phyloP scores from a whole-genome alignment of 2,113 vertebrate genomes.

The Syrmaticus mikado region DNA sequence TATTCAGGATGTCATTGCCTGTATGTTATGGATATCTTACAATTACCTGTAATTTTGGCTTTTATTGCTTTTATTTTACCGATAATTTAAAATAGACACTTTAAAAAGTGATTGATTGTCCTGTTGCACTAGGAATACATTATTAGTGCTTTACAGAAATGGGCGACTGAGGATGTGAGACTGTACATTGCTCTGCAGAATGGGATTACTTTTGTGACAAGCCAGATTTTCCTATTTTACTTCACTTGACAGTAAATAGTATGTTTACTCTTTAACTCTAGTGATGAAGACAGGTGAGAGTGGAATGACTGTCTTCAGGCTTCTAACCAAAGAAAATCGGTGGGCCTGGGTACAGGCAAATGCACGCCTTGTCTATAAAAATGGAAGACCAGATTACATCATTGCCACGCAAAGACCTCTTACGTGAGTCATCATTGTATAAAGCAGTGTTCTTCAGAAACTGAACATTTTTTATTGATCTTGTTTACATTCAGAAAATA shows the following conservation, averaged over 20 bases:
- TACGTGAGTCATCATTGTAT: conserved; percentile 74
- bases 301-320: conserved; percentile 87
- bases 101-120: not conserved
- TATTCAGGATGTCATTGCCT: not conserved
- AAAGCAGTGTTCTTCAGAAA: not conserved
- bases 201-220: not conserved
- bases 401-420: conserved; percentile 86
- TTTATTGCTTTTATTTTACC: not conserved
- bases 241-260: not conserved
- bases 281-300: conserved; percentile 92
- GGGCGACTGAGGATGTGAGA: not conserved
- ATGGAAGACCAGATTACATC: conserved; percentile 87
- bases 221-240: not conserved
- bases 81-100: not conserved
- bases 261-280: conserved; percentile 54
- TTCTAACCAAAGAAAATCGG: conserved; percentile 84
- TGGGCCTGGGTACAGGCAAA: conserved; percentile 89
- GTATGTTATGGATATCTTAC: not conserved
- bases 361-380: conserved; percentile 87
- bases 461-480: not conserved
- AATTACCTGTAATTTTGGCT: not conserved
- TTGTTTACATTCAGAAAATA: not conserved
- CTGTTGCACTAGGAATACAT: not conserved
- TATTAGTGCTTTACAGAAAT: not conserved
- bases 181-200: not conserved